Conservation (phyloP, 2,113 vertebrate genomes). For the Paratilapia polleni region DNA sequence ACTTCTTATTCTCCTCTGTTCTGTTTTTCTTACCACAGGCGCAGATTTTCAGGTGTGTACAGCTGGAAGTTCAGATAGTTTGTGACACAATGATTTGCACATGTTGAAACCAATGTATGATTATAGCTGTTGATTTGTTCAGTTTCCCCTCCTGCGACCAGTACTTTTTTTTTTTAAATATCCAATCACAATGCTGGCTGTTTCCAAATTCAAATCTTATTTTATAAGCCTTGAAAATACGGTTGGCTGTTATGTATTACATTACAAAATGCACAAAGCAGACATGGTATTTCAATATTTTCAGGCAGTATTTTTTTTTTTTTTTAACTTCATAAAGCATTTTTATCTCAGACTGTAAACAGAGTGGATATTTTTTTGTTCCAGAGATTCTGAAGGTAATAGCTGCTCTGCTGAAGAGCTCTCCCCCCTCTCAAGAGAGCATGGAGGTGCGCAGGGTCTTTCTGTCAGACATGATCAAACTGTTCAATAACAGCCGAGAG, state of each 20-base stretch:
- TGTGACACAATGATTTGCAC: constrained; percentile 70
- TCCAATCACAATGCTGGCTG: background rate
- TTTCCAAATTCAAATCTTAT: constrained; percentile 31
- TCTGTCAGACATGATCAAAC: constrained; percentile 99
- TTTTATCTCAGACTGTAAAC: constrained; percentile 4
- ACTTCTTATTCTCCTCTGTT: constrained; percentile 16
- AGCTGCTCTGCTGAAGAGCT: constrained; percentile 89
- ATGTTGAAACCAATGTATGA: constrained; percentile 53
- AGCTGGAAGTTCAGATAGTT: constrained; percentile 43
- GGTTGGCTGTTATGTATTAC: background rate
- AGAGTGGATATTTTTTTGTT: background rate
- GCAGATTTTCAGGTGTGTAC: constrained; percentile 60
- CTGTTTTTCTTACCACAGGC: constrained; percentile 43
- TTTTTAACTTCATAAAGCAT: background rate
- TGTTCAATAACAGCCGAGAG: constrained; percentile 98
- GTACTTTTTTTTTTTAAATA: background rate
- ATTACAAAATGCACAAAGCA: constrained; percentile 4
- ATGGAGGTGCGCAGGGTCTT: constrained; percentile 94
- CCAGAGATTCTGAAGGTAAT: constrained; percentile 96
- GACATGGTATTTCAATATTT: background rate
- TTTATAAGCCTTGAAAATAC: constrained; percentile 17
- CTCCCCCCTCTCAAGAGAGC: constrained; percentile 85
- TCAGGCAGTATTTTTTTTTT: background rate
- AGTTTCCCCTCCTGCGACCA: background rate
- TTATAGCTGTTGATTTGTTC: constrained; percentile 50